Evolutionary conservation across 2,797 vertebrate genomes (phyloP), one percentile per base, ranked within the genome.

Genomic region (Amblyraja radiata): DNA sequence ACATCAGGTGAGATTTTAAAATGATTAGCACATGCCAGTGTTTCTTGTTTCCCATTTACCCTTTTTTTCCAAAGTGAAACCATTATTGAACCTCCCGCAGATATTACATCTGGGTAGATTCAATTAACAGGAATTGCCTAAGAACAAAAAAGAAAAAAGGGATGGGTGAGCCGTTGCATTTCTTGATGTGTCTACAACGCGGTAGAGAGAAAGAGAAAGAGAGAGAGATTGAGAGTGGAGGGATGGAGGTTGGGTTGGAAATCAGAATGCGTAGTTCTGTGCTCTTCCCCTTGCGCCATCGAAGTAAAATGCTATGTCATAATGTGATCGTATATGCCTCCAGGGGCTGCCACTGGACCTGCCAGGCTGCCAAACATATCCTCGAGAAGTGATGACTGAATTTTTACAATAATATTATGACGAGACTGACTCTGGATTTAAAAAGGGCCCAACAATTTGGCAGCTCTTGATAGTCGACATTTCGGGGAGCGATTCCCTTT

Each of bases 301-400:
- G 28, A 92, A 74, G 90, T 54, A 13, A 25, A 92, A 76, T 39
- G 4, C 71, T 76, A 54, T 92, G 90, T 92, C 90, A 92, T 73
- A 92, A 92, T 92, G 36, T 92, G 71, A 92, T 74, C 21, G 11
- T 91, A 74, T 54, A 91, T 92, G 90, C 90, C 90, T 54, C 46
- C 65, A 46, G 90, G 90, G 90, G 36, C 46, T 74, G 90, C 90
- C 71, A 92, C 13, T n/a, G 68, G 90, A 92, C 86, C 32, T 68
- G 86, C 86, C 86, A 90, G 65, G 36, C 90, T 74, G 90, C 71
- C 39, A 92, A 25, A 76, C 71, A 92, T 39, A 54, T 92, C 90
- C 71, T 46, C 90, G 11, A 76, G 71, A 73, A 54, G 71, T 92
- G 90, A 92, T 76, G 90, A 76, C 39, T 92, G 90, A 76, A 76